phyloP scores from a whole-genome alignment of 1,140 invertebrate genomes.

The Hestina assimilis region DNA sequence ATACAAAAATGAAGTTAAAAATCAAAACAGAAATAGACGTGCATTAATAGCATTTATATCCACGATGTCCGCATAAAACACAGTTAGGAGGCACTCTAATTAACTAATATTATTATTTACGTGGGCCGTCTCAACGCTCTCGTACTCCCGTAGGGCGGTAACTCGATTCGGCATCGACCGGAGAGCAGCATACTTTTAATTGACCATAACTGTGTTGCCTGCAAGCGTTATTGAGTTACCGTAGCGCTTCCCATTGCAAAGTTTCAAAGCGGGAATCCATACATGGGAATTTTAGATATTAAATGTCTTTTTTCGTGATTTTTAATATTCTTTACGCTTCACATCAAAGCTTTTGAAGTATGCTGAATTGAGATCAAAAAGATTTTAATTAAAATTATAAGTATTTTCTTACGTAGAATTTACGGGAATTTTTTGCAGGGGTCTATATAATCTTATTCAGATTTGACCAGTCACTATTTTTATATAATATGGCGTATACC shows the following conservation, averaged over 20 bases:
- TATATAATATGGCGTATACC: too few relatives aligned
- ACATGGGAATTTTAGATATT: neutral
- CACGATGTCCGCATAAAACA: neutral
- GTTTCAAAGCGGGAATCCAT: constrained; percentile 25
- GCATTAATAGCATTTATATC: neutral
- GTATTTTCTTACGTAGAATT: too few relatives aligned
- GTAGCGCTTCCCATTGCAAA: constrained; percentile 47
- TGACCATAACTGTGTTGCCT: constrained; percentile 72
- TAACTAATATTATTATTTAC: constrained; percentile 29
- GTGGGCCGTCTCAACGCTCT: constrained; percentile 40
- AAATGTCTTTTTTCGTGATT: neutral
- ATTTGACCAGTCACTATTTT: neutral
- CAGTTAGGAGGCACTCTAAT: constrained; percentile 13
- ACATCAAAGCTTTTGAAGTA: too few relatives aligned
- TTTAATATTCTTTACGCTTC: too few relatives aligned
- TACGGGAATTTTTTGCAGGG: too few relatives aligned
- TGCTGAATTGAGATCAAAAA: too few relatives aligned
- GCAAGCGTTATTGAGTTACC: constrained; percentile 74
- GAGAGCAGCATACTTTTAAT: constrained; percentile 75
- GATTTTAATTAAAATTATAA: too few relatives aligned
- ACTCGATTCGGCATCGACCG: constrained; percentile 65
- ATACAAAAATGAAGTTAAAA: neutral
- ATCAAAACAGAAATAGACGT: neutral
- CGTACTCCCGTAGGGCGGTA: constrained; percentile 43
- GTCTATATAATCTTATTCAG: neutral